A percentile compares a stretch with the other conserved stretches of the same genome.
These are phyloP conservation scores for Sylvicola cinctus DNA, from an alignment of 2,888 invertebrate genomes.

Conservation along the genomic window DNA sequence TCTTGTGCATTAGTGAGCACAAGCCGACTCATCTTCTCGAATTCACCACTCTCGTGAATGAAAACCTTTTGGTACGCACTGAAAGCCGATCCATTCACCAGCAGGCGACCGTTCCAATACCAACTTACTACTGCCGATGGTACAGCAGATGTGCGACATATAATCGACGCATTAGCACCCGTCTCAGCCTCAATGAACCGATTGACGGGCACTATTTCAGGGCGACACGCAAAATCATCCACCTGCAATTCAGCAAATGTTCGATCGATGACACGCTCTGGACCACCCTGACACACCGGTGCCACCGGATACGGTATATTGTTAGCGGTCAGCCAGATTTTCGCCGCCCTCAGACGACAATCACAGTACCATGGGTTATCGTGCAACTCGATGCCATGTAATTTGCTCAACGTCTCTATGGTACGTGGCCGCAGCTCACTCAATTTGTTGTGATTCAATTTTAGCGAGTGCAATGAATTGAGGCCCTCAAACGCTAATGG, in stretches of 20 bases:
- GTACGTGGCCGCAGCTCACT: constrained; percentile 50
- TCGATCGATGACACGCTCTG: constrained; percentile 45
- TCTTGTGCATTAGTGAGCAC: constrained; percentile 67
- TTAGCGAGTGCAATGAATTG: constrained; percentile 52
- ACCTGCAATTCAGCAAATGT: constrained; percentile 55
- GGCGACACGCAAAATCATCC: constrained; percentile 72
- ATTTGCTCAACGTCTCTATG: constrained; percentile 47
- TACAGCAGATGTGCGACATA: constrained; percentile 60
- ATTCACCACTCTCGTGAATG: constrained; percentile 55
- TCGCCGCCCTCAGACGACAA: constrained; percentile 59
- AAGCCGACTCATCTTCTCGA: constrained; percentile 54
- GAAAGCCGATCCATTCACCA: constrained; percentile 58
- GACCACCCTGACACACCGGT: constrained; percentile 53
- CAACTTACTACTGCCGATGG: constrained; percentile 66
- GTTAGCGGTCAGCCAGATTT: constrained; percentile 59
- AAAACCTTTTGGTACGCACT: constrained; percentile 56
- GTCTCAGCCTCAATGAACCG: constrained; percentile 57
- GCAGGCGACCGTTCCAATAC: constrained; percentile 66
- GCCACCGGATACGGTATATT: constrained; percentile 59
- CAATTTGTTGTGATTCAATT: constrained; percentile 62
- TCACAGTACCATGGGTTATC: constrained; percentile 82
- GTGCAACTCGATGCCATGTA: constrained; percentile 64
- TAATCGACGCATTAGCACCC: constrained; percentile 69
- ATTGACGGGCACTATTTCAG: constrained; percentile 53
- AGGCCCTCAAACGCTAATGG: constrained; percentile 58